These are phyloP conservation scores for Chouioia cunea DNA, from an alignment of 2,888 invertebrate genomes.

Conservation along the genomic window DNA sequence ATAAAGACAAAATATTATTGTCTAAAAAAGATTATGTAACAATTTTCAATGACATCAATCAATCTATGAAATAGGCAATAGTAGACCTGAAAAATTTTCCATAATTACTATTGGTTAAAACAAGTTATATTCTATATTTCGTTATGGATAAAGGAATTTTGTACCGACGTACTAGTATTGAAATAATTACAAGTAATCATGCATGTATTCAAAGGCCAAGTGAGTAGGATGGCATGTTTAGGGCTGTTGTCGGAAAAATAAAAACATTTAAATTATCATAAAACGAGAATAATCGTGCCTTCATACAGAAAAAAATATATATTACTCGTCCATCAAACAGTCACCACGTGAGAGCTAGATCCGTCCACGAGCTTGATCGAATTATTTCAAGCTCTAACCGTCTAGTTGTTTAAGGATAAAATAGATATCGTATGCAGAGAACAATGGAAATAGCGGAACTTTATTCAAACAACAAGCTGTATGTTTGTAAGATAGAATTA, in stretches of 20 bases:
- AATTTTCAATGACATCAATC: too few relatives aligned
- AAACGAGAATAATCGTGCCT: conserved; percentile 61
- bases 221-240: conserved; percentile 31
- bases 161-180: too few relatives aligned
- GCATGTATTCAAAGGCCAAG: conserved; percentile 1
- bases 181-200: conserved; percentile 28
- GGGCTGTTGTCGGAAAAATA: conserved; percentile 7
- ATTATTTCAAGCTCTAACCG: conserved; percentile 64
- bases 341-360: conserved; percentile 60
- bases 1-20: too few relatives aligned
- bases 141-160: too few relatives aligned
- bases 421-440: conserved; percentile 13
- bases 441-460: conserved; percentile 18
- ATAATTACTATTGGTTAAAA: too few relatives aligned
- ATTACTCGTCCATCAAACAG: conserved; percentile 62
- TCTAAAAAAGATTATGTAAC: too few relatives aligned
- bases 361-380: conserved; percentile 67
- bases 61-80: too few relatives aligned
- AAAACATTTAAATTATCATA: conserved; percentile 27
- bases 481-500: conserved; percentile 34
- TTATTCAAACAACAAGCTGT: conserved; percentile 23
- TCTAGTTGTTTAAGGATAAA: conserved; percentile 39
- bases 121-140: too few relatives aligned
- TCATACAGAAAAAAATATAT: conserved; percentile 53
- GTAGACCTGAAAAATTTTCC: too few relatives aligned